A percentile compares a stretch with the other conserved stretches of the same genome.
Conservation (phyloP, 1,140 invertebrate species). For the Megalopta genalis region DNA sequence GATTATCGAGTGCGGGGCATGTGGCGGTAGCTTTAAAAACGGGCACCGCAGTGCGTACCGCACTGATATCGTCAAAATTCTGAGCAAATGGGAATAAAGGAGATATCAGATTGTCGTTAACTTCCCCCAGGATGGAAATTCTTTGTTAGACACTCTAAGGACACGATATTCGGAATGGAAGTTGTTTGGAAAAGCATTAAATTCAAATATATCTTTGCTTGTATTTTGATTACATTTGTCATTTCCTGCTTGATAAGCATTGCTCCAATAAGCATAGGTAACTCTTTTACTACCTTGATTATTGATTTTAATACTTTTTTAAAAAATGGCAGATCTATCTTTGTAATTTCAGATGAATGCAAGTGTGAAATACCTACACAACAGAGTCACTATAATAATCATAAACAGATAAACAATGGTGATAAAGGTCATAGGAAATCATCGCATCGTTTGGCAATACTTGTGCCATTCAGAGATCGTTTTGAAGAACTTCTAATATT, state of each 20-base stretch:
- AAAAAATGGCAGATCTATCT: background rate
- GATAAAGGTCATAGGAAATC: conserved; percentile 50
- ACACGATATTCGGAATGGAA: conserved; percentile 53
- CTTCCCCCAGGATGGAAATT: background rate
- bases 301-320: background rate
- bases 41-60: background rate
- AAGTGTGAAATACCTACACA: conserved; percentile 66
- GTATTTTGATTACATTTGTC: conserved; percentile 75
- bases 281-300: conserved; percentile 39
- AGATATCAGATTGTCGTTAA: background rate
- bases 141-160: conserved; percentile 2
- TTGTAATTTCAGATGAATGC: conserved; percentile 71
- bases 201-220: conserved; percentile 74
- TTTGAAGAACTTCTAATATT: conserved; percentile 97
- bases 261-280: conserved; percentile 74
- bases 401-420: conserved; percentile 44
- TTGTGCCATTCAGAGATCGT: conserved; percentile 96
- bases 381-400: conserved; percentile 36
- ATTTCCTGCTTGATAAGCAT: conserved; percentile 76
- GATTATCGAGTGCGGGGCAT: background rate
- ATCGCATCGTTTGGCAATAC: conserved; percentile 85
- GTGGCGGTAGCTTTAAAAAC: conserved; percentile 5
- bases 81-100: background rate
- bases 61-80: conserved; percentile 3
- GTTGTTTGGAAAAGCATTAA: conserved; percentile 67